phyloP scores from a whole-genome alignment of 2,888 invertebrate species.

The Apantesis nais region DNA sequence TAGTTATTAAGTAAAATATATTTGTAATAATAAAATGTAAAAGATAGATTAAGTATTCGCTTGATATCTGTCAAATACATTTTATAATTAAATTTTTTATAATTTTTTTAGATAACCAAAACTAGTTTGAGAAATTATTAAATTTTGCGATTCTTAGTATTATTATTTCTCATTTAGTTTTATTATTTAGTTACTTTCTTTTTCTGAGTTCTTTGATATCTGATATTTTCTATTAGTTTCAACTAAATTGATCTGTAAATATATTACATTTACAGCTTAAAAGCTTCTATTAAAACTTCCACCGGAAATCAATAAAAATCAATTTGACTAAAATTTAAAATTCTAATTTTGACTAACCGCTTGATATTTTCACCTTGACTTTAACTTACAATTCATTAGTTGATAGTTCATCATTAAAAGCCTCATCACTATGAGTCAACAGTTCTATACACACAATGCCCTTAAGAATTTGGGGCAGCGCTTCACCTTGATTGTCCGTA shows the following conservation, averaged over 20 bases:
- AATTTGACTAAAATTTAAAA: background rate
- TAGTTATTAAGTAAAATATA: too few species aligned
- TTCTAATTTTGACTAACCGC: background rate
- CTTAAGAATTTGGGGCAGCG: slow-evolving; percentile 29
- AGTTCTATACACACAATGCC: slow-evolving; percentile 31
- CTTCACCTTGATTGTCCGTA: slow-evolving; percentile 37
- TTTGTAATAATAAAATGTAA: too few species aligned
- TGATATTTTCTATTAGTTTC: background rate
- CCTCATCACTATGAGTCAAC: slow-evolving; percentile 31
- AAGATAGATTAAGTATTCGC: too few species aligned
- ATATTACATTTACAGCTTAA: background rate
- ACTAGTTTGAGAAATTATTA: too few species aligned
- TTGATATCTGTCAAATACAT: too few species aligned
- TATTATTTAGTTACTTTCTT: background rate
- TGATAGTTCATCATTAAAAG: slow-evolving; percentile 22
- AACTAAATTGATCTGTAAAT: background rate
- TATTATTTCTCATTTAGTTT: background rate
- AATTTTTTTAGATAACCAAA: too few species aligned
- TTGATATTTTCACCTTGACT: background rate
- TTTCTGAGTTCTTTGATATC: background rate
- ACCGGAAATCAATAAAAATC: background rate
- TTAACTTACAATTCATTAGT: slow-evolving; percentile 17
- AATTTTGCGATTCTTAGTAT: too few species aligned
- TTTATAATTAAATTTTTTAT: too few species aligned
- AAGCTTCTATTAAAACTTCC: background rate